These are phyloP conservation scores for Neomicropteryx cornuta DNA, from an alignment of 1,140 invertebrate species.

Conservation along the genomic window DNA sequence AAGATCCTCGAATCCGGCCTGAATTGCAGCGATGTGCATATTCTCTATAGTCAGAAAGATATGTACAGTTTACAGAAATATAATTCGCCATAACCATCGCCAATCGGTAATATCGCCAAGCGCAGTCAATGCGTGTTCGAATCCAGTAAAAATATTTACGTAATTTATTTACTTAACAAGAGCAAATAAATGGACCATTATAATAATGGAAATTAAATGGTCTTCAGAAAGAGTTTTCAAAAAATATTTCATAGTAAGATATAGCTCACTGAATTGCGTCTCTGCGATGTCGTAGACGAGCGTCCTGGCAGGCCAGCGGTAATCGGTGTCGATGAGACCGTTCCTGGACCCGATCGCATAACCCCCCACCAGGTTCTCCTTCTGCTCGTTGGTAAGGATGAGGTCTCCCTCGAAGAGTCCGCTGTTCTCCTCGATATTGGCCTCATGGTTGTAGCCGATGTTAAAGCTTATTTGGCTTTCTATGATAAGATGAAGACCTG, in stretches of 20 bases:
- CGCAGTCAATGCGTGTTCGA: too few relatives aligned
- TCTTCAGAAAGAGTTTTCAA: too few relatives aligned
- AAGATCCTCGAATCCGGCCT: slow-evolving; percentile 26
- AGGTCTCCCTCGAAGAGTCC: slow-evolving; percentile 41
- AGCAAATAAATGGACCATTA: too few relatives aligned
- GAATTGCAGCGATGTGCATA: slow-evolving; percentile 24
- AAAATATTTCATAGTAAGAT: too few relatives aligned
- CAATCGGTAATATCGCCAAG: too few relatives aligned
- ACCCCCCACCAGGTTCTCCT: slow-evolving; percentile 22
- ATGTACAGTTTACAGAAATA: slow-evolving; percentile 1
- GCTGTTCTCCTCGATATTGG: slow-evolving; percentile 27
- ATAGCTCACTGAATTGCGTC: too few relatives aligned
- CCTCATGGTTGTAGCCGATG: slow-evolving; percentile 13
- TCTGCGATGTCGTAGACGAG: slow-evolving; percentile 27
- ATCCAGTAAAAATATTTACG: not conserved
- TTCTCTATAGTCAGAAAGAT: slow-evolving; percentile 19
- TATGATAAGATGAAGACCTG: too few relatives aligned
- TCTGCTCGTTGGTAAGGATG: slow-evolving; percentile 27
- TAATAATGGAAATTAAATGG: too few relatives aligned
- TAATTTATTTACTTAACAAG: too few relatives aligned
- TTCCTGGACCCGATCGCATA: slow-evolving; percentile 24
- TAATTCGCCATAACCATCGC: not conserved
- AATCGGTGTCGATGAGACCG: slow-evolving; percentile 23
- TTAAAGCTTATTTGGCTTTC: too few relatives aligned
- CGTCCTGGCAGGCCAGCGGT: slow-evolving; percentile 26